Evolutionary conservation across 2,888 invertebrate species (phyloP), one percentile per base, ranked within the genome.

Genomic region (Phlogophora meticulosa): DNA sequence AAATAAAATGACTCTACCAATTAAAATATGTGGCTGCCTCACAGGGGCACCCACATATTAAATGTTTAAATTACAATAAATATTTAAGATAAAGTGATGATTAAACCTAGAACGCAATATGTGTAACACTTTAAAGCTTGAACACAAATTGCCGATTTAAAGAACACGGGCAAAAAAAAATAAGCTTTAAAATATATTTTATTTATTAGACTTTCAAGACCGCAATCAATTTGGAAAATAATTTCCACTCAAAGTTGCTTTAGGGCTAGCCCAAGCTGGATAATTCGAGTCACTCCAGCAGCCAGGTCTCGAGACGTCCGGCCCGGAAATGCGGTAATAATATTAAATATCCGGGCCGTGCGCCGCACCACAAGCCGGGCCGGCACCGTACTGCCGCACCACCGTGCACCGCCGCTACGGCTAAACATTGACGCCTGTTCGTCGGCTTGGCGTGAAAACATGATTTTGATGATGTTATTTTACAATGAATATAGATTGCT

Each of bases 281-380:
- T 68, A 70, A 67, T 58, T 48, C 28, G 51, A 60, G 64, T 38
- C 57, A 58, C 34, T 66, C 55, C 57, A 58, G 45, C 28, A 43
- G 28, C 36, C 40, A 68, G 57, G 48, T 38, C 81, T 74, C 53
- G 62, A 75, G 72, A 69, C 78, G 71, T 83, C 82, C 79, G 80
- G 72, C 72, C 71, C 78, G 81, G 85, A 85, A 76, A 84, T 77
- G 70, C 68, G 66, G 64, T 85, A 83, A 86, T 85, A 85, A 80
- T 85, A 82, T 85, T 81, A 81, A 82, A 83, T 85, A 86, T 82
- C 85, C 84, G 76, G 69, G 32, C 46, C 59, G 59, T 58, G 52
- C 49, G 62, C 34, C 24, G 38, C 58, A 51, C 67, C 76, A 56
- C 66, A 52, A 52, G 77, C 51, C 45, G 42, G 42, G 13, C 63